These are phyloP conservation scores for Hipposideros armiger DNA, from an alignment of 2,113 vertebrate genomes.

Conservation along the genomic window DNA sequence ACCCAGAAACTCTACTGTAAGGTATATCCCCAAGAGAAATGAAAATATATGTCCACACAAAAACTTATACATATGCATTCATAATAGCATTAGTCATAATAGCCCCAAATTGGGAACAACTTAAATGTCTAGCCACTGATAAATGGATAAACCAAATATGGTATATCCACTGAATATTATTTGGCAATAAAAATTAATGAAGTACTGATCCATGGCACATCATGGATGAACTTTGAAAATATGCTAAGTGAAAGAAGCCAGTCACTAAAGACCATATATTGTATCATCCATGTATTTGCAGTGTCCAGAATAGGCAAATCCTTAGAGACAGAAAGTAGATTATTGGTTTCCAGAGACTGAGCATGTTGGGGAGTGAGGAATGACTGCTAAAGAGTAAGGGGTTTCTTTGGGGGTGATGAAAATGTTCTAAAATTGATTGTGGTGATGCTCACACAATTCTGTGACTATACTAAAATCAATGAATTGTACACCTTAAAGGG, in stretches of 20 bases:
- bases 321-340: not conserved
- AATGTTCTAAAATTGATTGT: constrained; percentile 17
- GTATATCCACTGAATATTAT: not conserved
- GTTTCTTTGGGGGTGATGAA: not conserved
- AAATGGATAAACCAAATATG: not conserved
- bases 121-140: not conserved
- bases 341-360: not conserved
- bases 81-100: not conserved
- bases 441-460: not conserved
- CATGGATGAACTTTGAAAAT: not conserved
- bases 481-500: not conserved
- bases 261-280: not conserved
- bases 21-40: not conserved
- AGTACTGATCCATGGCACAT: not conserved
- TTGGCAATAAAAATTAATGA: not conserved
- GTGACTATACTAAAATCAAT: not conserved
- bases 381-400: not conserved
- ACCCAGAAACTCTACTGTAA: not conserved
- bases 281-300: not conserved
- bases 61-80: not conserved
- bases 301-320: not conserved
- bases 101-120: not conserved
- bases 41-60: not conserved
- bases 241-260: not conserved
- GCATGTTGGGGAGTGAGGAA: not conserved